Percentiles rank a stretch among this genome's conserved stretches.
Evolutionary conservation across 2,888 invertebrate genomes (phyloP).

Genomic region (Melangyna quadrimaculata): DNA sequence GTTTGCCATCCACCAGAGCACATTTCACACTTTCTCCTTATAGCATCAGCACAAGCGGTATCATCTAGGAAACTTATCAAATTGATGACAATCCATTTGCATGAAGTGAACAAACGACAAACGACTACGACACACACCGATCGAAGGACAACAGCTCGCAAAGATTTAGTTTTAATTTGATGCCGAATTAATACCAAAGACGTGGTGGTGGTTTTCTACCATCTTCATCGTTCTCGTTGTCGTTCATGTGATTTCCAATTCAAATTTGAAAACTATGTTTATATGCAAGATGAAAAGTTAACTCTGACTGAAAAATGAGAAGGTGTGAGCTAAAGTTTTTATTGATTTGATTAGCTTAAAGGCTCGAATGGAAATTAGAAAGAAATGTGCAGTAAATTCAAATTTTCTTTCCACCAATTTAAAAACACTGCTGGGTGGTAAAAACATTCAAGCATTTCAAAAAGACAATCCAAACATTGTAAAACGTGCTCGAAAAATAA

Average conservation of each 20-base stretch:
- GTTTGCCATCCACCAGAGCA: constrained; percentile 15
- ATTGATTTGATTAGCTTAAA: constrained; percentile 14
- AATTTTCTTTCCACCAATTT: background rate
- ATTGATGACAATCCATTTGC: constrained; percentile 67
- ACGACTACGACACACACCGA: background rate
- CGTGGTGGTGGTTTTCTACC: constrained; percentile 47
- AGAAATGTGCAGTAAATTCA: background rate
- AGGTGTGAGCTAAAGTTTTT: background rate
- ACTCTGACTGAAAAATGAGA: background rate
- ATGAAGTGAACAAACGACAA: constrained; percentile 37
- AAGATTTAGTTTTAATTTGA: constrained; percentile 67
- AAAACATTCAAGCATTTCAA: no score
- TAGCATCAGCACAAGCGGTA: background rate
- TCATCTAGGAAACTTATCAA: constrained; percentile 47
- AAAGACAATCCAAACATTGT: no score
- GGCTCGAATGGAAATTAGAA: background rate
- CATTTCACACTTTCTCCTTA: constrained; percentile 4
- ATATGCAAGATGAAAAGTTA: background rate
- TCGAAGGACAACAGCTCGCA: constrained; percentile 43
- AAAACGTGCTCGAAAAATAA: no score
- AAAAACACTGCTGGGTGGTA: background rate
- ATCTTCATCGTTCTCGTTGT: background rate
- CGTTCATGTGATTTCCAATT: constrained; percentile 28
- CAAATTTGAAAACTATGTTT: constrained; percentile 5
- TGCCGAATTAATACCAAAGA: constrained; percentile 59